Percentiles rank a stretch among this genome's conserved stretches.
These are phyloP conservation scores for Cordylochernes scorpioides DNA, from an alignment of 2,888 invertebrate species.

Conservation along the genomic window DNA sequence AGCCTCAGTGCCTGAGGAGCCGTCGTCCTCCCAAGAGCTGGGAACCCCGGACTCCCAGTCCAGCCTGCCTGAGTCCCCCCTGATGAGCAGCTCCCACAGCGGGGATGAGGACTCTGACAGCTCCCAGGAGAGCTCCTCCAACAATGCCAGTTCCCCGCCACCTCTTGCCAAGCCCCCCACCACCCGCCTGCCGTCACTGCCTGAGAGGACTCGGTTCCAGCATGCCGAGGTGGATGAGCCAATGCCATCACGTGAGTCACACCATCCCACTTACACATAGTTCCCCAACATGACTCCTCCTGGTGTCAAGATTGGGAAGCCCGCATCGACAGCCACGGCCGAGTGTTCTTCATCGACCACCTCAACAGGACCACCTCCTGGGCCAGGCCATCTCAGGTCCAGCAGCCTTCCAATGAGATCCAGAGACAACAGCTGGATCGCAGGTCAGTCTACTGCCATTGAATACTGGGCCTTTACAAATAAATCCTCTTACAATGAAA, in stretches of 20 bases:
- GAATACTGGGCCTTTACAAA: no score
- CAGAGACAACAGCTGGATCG: slow-evolving; percentile 38
- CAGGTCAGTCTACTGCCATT: slow-evolving; percentile 37
- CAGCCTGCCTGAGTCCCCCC: no score
- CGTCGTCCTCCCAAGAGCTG: background rate
- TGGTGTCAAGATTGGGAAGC: slow-evolving; percentile 70
- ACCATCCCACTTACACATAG: background rate
- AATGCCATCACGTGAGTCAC: slow-evolving; percentile 45
- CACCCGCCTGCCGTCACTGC: slow-evolving; percentile 49
- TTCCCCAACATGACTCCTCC: background rate
- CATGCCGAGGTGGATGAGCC: slow-evolving; percentile 42
- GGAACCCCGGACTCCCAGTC: no score
- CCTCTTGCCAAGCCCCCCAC: slow-evolving; percentile 34
- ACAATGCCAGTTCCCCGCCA: slow-evolving; percentile 23
- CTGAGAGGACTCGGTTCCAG: slow-evolving; percentile 39
- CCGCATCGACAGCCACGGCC: slow-evolving; percentile 77
- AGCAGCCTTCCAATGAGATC: slow-evolving; percentile 27
- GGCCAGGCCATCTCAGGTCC: slow-evolving; percentile 41
- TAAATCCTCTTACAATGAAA: no score
- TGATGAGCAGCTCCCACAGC: slow-evolving; percentile 3
- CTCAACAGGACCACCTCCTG: slow-evolving; percentile 85
- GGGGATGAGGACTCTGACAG: slow-evolving; percentile 1
- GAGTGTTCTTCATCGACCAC: slow-evolving; percentile 92
- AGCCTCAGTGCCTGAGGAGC: background rate
- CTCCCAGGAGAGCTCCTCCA: slow-evolving; percentile 4